These are phyloP conservation scores for Hyles vespertilio DNA, from an alignment of 1,140 invertebrate genomes.

Conservation along the genomic window DNA sequence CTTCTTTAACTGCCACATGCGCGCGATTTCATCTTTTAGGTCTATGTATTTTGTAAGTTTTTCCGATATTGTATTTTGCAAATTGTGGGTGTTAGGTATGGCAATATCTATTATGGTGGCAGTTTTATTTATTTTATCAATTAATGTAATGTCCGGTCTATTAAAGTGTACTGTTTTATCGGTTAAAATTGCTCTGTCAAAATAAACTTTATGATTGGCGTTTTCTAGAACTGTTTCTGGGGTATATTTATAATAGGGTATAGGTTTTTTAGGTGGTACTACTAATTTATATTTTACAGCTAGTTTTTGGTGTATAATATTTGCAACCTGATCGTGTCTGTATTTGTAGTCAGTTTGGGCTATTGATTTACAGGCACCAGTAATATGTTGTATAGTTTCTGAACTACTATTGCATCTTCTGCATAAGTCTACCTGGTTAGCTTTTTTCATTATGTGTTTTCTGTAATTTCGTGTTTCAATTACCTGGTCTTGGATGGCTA, in stretches of 20 bases:
- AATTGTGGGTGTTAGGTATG: constrained; percentile 12
- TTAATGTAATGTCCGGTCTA: constrained; percentile 18
- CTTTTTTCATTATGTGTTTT: constrained; percentile 31
- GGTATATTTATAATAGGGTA: constrained; percentile 16
- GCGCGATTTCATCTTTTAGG: constrained; percentile 16
- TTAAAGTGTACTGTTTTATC: constrained; percentile 16
- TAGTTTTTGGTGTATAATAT: constrained; percentile 17
- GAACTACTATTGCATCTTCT: constrained; percentile 13
- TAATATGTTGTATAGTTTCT: constrained; percentile 29
- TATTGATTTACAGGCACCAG: constrained; percentile 14
- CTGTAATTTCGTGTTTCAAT: constrained; percentile 29
- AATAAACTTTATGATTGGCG: constrained; percentile 14
- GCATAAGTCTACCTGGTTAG: constrained; percentile 9
- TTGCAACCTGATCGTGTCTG: constrained; percentile 16
- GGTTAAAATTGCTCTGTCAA: constrained; percentile 14
- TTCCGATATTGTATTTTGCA: constrained; percentile 15
- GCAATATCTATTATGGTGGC: constrained; percentile 14
- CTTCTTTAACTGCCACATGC: constrained; percentile 3
- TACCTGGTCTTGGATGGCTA: constrained; percentile 39
- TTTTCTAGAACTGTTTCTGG: constrained; percentile 15
- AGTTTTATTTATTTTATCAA: constrained; percentile 14
- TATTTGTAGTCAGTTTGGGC: constrained; percentile 20
- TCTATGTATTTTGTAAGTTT: constrained; percentile 22
- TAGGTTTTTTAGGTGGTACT: neutral
- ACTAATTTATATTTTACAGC: constrained; percentile 16